phyloP scores from a whole-genome alignment of 2,888 invertebrate species.

The Oeneis ivallda region DNA sequence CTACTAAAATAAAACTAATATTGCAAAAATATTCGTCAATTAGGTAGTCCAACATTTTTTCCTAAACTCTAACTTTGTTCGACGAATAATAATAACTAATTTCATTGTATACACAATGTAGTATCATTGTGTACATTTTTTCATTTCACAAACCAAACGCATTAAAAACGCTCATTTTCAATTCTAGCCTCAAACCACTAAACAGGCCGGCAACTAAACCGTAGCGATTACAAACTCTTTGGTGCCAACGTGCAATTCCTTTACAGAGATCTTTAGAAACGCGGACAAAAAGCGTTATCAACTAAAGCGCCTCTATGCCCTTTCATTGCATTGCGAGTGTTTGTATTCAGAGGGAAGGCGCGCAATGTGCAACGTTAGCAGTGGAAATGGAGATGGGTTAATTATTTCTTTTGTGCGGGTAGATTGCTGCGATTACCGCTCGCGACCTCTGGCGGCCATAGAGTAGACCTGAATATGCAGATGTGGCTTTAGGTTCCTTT shows the following conservation, averaged over 20 bases:
- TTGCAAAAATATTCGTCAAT: too few species aligned
- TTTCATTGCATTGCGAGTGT: slow-evolving; percentile 25
- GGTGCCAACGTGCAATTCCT: slow-evolving; percentile 15
- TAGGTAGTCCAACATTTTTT: too few species aligned
- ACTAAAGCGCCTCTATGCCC: slow-evolving; percentile 26
- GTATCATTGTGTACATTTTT: neutral
- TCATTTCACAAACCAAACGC: slow-evolving; percentile 4
- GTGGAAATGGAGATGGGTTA: slow-evolving; percentile 62
- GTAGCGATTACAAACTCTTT: neutral
- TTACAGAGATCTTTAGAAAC: slow-evolving; percentile 15
- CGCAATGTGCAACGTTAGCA: slow-evolving; percentile 46
- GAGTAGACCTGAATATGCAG: slow-evolving; percentile 8
- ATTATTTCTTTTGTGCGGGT: slow-evolving; percentile 72
- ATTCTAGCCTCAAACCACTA: slow-evolving; percentile 8
- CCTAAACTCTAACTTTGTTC: too few species aligned
- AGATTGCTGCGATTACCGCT: slow-evolving; percentile 68
- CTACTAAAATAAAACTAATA: too few species aligned
- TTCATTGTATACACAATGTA: too few species aligned
- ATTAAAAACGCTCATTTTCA: slow-evolving; percentile 6
- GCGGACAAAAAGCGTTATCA: slow-evolving; percentile 22
- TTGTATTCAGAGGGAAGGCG: slow-evolving; percentile 6
- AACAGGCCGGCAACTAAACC: neutral
- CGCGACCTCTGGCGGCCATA: slow-evolving; percentile 28
- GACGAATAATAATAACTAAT: too few species aligned
- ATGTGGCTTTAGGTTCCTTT: neutral